These are phyloP conservation scores for Megaptera novaeangliae DNA, from an alignment of 2,113 vertebrate species.

Conservation along the genomic window DNA sequence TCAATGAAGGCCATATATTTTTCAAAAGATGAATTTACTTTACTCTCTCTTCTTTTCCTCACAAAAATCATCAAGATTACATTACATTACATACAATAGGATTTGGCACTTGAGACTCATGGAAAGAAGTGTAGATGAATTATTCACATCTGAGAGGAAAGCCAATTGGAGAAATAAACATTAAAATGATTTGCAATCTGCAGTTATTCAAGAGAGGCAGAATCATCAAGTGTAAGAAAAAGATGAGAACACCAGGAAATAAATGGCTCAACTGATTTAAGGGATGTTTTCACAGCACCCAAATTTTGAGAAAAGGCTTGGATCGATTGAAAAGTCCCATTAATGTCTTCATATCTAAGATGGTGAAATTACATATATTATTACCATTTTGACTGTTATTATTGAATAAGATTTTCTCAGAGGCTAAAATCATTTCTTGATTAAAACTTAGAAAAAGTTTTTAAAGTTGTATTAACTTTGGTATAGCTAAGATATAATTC, in stretches of 20 bases:
- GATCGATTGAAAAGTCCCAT: slow-evolving; percentile 55
- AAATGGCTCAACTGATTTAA: slow-evolving; percentile 71
- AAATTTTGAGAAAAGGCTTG: slow-evolving; percentile 61
- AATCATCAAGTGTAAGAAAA: slow-evolving; percentile 58
- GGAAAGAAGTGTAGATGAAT: slow-evolving; percentile 64
- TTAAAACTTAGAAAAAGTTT: slow-evolving; percentile 33
- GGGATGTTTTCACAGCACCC: slow-evolving; percentile 59
- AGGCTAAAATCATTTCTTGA: slow-evolving; percentile 32
- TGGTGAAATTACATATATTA: slow-evolving; percentile 62
- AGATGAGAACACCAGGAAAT: slow-evolving; percentile 61
- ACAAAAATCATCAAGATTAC: slow-evolving; percentile 56
- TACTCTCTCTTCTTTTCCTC: background rate
- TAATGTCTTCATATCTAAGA: slow-evolving; percentile 52
- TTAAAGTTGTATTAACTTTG: slow-evolving; percentile 50
- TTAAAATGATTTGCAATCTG: slow-evolving; percentile 76
- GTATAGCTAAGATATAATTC: background rate
- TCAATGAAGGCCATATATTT: background rate
- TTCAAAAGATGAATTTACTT: slow-evolving; percentile 22
- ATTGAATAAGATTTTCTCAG: slow-evolving; percentile 50
- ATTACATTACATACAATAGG: slow-evolving; percentile 69
- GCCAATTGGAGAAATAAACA: slow-evolving; percentile 74
- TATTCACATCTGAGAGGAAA: slow-evolving; percentile 74
- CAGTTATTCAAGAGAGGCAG: slow-evolving; percentile 68
- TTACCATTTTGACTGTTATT: slow-evolving; percentile 50
- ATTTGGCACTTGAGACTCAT: slow-evolving; percentile 54